These are phyloP conservation scores for Rhizoglyphus robini DNA, from an alignment of 1,140 invertebrate genomes.

Conservation along the genomic window DNA sequence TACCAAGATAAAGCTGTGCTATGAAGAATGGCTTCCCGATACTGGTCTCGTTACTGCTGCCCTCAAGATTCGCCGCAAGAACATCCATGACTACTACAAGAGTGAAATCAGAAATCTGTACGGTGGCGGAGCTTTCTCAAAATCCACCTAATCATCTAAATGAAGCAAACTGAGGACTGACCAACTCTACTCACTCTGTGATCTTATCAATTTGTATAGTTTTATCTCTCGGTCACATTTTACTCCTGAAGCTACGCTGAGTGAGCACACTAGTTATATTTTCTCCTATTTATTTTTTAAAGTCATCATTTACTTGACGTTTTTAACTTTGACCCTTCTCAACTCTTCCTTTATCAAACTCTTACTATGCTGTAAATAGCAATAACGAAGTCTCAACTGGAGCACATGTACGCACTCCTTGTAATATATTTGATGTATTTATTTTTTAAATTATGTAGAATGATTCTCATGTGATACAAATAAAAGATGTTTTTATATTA, in stretches of 20 bases:
- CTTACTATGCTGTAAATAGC: not conserved
- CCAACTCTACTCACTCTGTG: not conserved
- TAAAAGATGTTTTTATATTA: not conserved
- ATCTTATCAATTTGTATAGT: not conserved
- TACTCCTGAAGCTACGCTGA: not conserved
- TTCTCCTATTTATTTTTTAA: not conserved
- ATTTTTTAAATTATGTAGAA: not conserved
- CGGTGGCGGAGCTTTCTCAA: too few relatives aligned
- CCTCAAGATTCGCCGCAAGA: constrained; percentile 89
- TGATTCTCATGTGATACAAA: not conserved
- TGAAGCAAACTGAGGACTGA: too few relatives aligned
- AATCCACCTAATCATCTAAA: too few relatives aligned
- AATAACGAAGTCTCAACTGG: not conserved
- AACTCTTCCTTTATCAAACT: not conserved
- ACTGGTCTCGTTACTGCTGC: constrained; percentile 88
- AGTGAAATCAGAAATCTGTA: constrained; percentile 17
- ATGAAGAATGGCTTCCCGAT: constrained; percentile 89
- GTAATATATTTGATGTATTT: constrained; percentile 1
- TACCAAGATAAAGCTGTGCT: constrained; percentile 64
- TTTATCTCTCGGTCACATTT: not conserved
- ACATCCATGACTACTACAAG: constrained; percentile 76
- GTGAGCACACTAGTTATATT: not conserved
- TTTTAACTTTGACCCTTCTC: not conserved
- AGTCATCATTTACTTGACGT: not conserved
- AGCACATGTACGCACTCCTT: not conserved